A percentile compares a stretch with the other conserved stretches of the same genome.
Conservation (phyloP, 2,113 vertebrate genomes). For the Ictalurus punctatus region DNA sequence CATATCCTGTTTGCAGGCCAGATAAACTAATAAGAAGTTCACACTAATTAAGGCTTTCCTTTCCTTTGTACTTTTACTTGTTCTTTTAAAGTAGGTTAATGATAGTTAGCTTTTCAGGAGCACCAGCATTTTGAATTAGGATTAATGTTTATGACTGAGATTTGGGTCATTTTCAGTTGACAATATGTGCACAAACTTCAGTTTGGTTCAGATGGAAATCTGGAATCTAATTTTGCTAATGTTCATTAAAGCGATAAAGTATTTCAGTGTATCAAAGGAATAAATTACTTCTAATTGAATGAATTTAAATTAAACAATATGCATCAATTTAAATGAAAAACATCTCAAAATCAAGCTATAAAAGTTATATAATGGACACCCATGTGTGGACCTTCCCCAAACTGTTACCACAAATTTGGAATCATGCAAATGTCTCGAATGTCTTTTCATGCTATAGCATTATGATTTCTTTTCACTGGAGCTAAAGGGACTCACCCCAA, state of each 20-base stretch:
- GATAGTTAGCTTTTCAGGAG: background rate
- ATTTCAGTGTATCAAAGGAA: background rate
- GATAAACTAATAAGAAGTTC: slow-evolving; percentile 17
- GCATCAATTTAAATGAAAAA: background rate
- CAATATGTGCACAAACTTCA: background rate
- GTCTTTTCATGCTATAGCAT: too few species aligned
- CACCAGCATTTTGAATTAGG: background rate
- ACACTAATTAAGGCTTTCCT: slow-evolving; percentile 28
- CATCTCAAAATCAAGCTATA: background rate
- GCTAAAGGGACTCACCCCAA: too few species aligned
- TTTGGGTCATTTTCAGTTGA: background rate
- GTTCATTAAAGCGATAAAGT: background rate
- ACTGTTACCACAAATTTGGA: too few species aligned
- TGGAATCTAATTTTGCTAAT: background rate
- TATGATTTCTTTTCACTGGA: too few species aligned
- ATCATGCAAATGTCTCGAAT: too few species aligned
- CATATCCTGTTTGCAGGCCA: background rate
- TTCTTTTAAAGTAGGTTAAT: too few species aligned
- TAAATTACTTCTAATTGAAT: background rate
- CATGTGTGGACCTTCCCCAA: too few species aligned
- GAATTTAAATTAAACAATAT: background rate
- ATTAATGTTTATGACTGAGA: background rate
- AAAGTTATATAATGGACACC: background rate
- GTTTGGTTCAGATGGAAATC: background rate
- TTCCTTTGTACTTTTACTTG: slow-evolving; percentile 15